Percentiles rank a stretch among this genome's conserved stretches.
These are phyloP conservation scores for Caenorhabditis sulstoni DNA, from an alignment of 2,888 invertebrate genomes.

Conservation along the genomic window DNA sequence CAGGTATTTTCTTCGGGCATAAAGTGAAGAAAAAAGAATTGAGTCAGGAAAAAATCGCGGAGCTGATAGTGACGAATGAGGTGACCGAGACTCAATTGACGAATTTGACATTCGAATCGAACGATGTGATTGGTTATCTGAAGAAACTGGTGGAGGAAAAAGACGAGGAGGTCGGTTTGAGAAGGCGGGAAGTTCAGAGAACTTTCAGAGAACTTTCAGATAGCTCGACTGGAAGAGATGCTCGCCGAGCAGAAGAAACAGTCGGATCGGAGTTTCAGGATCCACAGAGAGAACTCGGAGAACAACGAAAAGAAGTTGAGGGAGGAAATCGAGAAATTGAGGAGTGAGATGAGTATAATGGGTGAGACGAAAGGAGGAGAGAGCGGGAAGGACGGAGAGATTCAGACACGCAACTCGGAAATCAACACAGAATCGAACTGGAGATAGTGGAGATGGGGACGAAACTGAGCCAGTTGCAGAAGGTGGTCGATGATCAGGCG, in stretches of 20 bases:
- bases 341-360: slow-evolving; percentile 61
- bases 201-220: slow-evolving; percentile 23
- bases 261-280: slow-evolving; percentile 38
- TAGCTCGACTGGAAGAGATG: slow-evolving; percentile 58
- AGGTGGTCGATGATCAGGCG: slow-evolving; percentile 57
- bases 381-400: neutral
- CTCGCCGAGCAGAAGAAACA: slow-evolving; percentile 41
- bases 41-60: slow-evolving; percentile 59
- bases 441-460: slow-evolving; percentile 65
- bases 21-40: neutral
- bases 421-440: slow-evolving; percentile 64
- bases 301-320: slow-evolving; percentile 45
- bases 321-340: slow-evolving; percentile 54
- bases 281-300: slow-evolving; percentile 33
- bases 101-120: slow-evolving; percentile 63
- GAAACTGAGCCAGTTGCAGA: slow-evolving; percentile 49
- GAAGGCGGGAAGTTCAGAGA: neutral
- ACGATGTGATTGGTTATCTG: slow-evolving; percentile 65
- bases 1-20: slow-evolving; percentile 24
- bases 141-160: slow-evolving; percentile 59
- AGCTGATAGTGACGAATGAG: slow-evolving; percentile 62
- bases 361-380: slow-evolving; percentile 17
- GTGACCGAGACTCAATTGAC: slow-evolving; percentile 54
- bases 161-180: slow-evolving; percentile 56
- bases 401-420: slow-evolving; percentile 65